Base-by-base conservation (phyloP, 2,888 invertebrate genomes). In the Agrilus biguttatus region DNA sequence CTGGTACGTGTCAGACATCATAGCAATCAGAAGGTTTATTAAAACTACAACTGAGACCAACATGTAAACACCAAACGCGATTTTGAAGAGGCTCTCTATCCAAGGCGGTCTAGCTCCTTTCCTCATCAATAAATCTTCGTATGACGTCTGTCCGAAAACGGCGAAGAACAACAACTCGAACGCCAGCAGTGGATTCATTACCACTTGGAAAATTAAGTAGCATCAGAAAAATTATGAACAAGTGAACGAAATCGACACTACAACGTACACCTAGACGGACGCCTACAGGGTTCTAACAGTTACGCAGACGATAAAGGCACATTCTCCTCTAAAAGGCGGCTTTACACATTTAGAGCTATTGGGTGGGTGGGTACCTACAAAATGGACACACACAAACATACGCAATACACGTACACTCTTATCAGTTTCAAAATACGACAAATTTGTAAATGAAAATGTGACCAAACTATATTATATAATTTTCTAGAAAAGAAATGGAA, bases 1-100 rank as follows among this genome's bases (percentile, higher is more conserved):
- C 70, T 97, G 96, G 72, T 98, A 97, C 60, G 97, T 97, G 78
- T 97, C 96, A 71, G 95, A 95, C 95, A 97, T 96, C 96, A 97
- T 96, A 74, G 97, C 97, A 80, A 97, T 97, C 68, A 97, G 85
- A 67, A 97, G 83, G 73, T 97, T 96, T 73, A 96, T 91, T 62
- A 97, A 81, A 66, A 97, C 96, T 71, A 97, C 89, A 66, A 95
- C 85, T 56, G 93, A 92, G 68, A 97, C 91, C 80, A 96, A 81
- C 81, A 96, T 84, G 80, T 96, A 97, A 68, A 90, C 80, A 59
- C 93, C 96, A 72, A 96, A 95, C 60, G 93, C 84, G 66, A 88
- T 72, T 74, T 87, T 87, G 77, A 87, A 88, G 60, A 88, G 78
- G 70, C 78, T 80, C 69, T 83, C 80, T 51, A 87, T 88, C 88